Conservation (phyloP, 1,140 invertebrate species). For the Schlechtendalia chinensis region DNA sequence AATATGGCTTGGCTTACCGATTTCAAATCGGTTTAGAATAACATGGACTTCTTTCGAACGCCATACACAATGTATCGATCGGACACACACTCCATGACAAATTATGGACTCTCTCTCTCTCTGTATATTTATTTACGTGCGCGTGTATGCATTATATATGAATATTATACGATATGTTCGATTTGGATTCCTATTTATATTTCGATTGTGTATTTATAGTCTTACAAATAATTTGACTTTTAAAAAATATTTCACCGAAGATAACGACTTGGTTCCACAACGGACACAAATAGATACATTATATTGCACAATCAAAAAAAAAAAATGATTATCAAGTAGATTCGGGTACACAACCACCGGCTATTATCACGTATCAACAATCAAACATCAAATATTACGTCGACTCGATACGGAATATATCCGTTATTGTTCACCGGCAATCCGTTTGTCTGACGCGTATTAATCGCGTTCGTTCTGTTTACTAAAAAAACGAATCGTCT, state of each 20-base stretch:
- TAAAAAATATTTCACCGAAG: background rate
- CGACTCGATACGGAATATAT: background rate
- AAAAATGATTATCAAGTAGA: background rate
- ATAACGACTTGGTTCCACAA: background rate
- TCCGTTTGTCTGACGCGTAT: background rate
- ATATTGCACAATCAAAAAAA: background rate
- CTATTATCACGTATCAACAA: background rate
- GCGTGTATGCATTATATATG: too few species aligned
- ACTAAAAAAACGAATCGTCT: background rate
- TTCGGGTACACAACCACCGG: background rate
- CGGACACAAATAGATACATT: background rate
- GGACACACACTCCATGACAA: background rate
- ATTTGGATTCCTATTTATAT: background rate
- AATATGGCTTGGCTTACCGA: background rate
- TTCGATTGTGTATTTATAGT: background rate
- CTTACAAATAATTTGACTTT: background rate
- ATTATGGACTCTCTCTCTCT: background rate
- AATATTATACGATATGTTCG: too few species aligned
- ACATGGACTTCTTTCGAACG: constrained; percentile 11
- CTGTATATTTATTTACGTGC: constrained; percentile 16
- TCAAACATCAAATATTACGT: background rate
- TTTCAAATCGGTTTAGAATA: background rate
- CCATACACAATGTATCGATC: background rate
- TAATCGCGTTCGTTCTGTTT: background rate
- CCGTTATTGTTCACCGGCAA: background rate